phyloP scores from a whole-genome alignment of 2,113 vertebrate species.

The Engystomops pustulosus region DNA sequence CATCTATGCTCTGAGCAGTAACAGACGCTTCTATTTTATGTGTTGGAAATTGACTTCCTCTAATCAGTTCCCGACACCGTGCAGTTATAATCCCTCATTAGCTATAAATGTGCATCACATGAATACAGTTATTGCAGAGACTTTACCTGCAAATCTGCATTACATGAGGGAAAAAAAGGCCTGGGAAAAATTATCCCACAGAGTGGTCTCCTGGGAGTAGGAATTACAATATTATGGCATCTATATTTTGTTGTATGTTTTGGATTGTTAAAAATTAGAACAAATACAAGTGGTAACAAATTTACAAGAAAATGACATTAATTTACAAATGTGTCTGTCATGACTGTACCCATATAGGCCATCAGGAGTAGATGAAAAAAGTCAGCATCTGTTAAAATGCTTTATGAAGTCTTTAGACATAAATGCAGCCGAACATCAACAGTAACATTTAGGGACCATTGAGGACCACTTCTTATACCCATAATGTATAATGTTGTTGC shows the following conservation, averaged over 20 bases:
- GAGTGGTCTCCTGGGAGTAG: not conserved
- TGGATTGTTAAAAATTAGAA: not conserved
- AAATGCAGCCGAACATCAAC: no score
- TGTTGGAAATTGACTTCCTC: not conserved
- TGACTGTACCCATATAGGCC: not conserved
- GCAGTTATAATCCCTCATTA: not conserved
- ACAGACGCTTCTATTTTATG: not conserved
- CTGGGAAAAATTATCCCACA: not conserved
- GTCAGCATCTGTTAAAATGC: no score
- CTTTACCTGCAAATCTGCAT: slow-evolving; percentile 18
- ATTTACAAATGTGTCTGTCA: not conserved
- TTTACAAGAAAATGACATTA: not conserved
- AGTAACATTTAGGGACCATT: no score
- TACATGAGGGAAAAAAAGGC: not conserved
- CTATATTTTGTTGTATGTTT: not conserved
- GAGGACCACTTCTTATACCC: no score
- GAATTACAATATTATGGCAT: not conserved
- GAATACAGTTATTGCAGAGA: not conserved
- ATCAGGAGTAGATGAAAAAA: no score
- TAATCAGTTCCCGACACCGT: not conserved
- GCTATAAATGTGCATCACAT: not conserved
- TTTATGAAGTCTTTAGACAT: no score
- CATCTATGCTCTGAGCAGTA: slow-evolving; percentile 1
- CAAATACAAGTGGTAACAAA: not conserved
- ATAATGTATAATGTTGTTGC: no score